Evolutionary conservation across 1,140 invertebrate genomes (phyloP), one percentile per base, ranked within the genome.

Genomic region (Rhopalosiphum maidis): DNA sequence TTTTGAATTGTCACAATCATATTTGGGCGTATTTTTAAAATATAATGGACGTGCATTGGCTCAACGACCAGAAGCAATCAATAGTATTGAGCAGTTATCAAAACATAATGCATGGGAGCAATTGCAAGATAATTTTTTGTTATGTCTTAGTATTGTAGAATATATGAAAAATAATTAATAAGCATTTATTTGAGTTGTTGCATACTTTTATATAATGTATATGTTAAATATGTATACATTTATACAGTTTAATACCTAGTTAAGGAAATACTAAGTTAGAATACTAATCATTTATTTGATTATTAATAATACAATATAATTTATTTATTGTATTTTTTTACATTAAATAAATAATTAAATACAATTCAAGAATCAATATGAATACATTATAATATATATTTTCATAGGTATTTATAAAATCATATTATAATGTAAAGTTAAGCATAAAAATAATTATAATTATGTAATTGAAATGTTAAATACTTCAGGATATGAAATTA

Each of bases 1-100:
- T 95, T 99, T 98, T 96, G 99, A 99, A 96, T 95, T 99, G n/a
- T 97, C 97, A 0, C 98, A 99, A 95, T 97, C 98, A 2, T 99
- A 99, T 96, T 96, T 99, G n/a, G 97, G 96, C 90, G 95, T 99
- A 35, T 99, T 99, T 96, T 95, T 99, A 23, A 99, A 99, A 83
- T 83, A 93, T 11, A 93, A 93, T 93, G 91, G 91, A 37, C 68
- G 48, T 9, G 48, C 35, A 21, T 48, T 93, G 25, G 91, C 48
- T 6, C 48, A 93, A 55, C 21, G 4, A 22, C 3, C 25, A 86
- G 82, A 93, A 30, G 35, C 48, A 18, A 9, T 93, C 18, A 43
- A 54, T 25, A 51, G 2, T 85, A 30, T 93, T 37, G 82, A 93
- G 21, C 21, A 37, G 7, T 21, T 85, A n/a, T 82, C 48, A n/a